Percentiles rank a stretch among this genome's conserved stretches.
Evolutionary conservation across 2,888 invertebrate species (phyloP).

Genomic region (Cephus rjabovi): DNA sequence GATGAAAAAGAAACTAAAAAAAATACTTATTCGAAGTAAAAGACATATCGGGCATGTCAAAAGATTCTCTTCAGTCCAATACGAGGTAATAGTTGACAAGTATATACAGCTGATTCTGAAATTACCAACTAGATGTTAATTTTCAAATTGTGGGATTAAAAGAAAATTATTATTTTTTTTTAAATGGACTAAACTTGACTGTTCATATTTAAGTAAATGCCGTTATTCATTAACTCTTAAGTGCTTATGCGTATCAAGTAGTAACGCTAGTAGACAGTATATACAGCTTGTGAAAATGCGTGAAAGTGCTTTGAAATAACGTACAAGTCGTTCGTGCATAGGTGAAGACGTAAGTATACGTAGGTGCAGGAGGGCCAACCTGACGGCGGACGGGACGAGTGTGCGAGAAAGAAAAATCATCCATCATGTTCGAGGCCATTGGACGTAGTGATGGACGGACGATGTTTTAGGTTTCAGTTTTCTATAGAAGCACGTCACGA

Average conservation of each 20-base stretch:
- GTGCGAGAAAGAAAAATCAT: conserved; percentile 57
- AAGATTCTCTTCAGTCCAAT: too few species aligned
- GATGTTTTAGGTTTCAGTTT: conserved; percentile 41
- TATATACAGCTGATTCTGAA: not conserved
- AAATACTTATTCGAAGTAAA: too few species aligned
- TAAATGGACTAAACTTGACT: conserved; percentile 11
- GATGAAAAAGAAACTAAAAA: not conserved
- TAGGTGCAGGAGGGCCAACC: not conserved
- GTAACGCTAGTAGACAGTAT: not conserved
- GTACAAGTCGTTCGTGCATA: not conserved
- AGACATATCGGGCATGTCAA: too few species aligned
- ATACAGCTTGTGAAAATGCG: not conserved
- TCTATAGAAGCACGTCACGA: conserved; percentile 52
- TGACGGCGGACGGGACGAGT: not conserved
- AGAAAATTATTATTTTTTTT: not conserved
- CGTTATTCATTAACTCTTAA: not conserved
- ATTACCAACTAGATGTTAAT: not conserved
- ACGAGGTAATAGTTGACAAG: not conserved
- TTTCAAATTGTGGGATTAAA: too few species aligned
- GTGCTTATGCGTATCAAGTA: not conserved
- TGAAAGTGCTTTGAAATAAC: not conserved
- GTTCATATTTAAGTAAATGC: not conserved
- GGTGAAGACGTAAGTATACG: not conserved
- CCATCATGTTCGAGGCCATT: conserved; percentile 62
- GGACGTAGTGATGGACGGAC: conserved; percentile 38